Conservation (phyloP, 2,888 invertebrate species). For the Crepidodera aurea region DNA sequence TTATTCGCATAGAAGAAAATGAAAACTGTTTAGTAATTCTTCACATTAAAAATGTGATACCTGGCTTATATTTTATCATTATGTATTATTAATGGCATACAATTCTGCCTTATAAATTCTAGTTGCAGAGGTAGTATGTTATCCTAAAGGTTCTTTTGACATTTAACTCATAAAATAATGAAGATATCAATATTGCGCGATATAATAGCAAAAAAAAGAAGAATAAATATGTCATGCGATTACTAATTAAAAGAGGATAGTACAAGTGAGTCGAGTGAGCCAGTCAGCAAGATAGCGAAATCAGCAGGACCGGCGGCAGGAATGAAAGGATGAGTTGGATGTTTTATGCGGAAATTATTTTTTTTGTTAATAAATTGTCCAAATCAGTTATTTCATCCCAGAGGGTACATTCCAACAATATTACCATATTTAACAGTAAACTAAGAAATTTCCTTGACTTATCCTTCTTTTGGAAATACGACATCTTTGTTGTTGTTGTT, state of each 20-base stretch:
- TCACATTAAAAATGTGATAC: too few relatives aligned
- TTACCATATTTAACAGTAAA: too few relatives aligned
- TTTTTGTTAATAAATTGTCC: too few relatives aligned
- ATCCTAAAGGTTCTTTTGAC: background rate
- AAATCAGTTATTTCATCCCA: too few relatives aligned
- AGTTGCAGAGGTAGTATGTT: background rate
- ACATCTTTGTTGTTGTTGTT: too few relatives aligned
- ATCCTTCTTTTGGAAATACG: too few relatives aligned
- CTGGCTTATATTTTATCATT: background rate
- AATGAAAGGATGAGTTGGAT: too few relatives aligned
- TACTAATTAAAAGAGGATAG: constrained; percentile 42
- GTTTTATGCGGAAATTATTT: too few relatives aligned
- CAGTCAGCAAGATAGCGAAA: constrained; percentile 39
- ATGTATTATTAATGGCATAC: background rate
- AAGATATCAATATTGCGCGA: constrained; percentile 51
- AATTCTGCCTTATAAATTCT: background rate
- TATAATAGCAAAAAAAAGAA: constrained; percentile 16
- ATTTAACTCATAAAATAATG: constrained; percentile 42
- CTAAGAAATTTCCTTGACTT: too few relatives aligned
- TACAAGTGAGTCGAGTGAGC: constrained; percentile 34
- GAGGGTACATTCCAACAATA: too few relatives aligned
- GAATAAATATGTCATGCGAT: constrained; percentile 26
- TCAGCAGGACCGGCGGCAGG: background rate
- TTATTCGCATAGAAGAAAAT: too few relatives aligned
- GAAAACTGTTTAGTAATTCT: too few relatives aligned